Evolutionary conservation across 1,140 invertebrate genomes (phyloP), one percentile per base, ranked within the genome.

Genomic region (Drosophila navojoa): DNA sequence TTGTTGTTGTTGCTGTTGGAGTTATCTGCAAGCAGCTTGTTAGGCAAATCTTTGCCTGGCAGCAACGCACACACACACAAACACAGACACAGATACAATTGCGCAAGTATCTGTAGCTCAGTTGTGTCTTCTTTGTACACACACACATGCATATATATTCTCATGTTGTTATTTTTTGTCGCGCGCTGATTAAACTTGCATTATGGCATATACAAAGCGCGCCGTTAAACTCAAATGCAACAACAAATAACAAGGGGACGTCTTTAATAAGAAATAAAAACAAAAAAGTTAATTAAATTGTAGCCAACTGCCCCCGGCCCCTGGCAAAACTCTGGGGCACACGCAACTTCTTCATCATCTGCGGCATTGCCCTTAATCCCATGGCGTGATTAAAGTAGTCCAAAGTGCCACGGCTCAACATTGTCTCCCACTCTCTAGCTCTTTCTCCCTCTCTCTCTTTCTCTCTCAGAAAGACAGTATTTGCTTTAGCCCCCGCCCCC

Each of bases 331-430:
- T 59, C 70, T 52, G 55, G 50, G 50, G 53, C 60, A 81, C 82
- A 86, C 84, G 82, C 82, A 87, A 86, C 84, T 89, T 86, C 82
- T 87, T 82, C 82, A 86, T 86, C 82, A 86, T 86, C 82, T 68
- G 66, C 58, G 45, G 53, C 59, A 29, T 70, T 74, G 66, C 82
- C 81, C 84, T 79, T 87, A 87, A 86, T 86, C 82, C 82, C 82
- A 86, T 86, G 82, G 82, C 82, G 84, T 86, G 82, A 86, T 86
- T 86, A 86, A 86, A 86, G 84, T 82, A 87, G 82, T 89, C 82
- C 82, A 85, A 49, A 45, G 38, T 60, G 62, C 42, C 52, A 10
- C 15, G 29, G 27, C 52, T 32, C 47, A 7, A 16, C 27, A 47
- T 44, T 29, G 25, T 22, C 16, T 13, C 72, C 71, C 38, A 4